phyloP scores from a whole-genome alignment of 2,113 vertebrate genomes.

The Colossoma macropomum region DNA sequence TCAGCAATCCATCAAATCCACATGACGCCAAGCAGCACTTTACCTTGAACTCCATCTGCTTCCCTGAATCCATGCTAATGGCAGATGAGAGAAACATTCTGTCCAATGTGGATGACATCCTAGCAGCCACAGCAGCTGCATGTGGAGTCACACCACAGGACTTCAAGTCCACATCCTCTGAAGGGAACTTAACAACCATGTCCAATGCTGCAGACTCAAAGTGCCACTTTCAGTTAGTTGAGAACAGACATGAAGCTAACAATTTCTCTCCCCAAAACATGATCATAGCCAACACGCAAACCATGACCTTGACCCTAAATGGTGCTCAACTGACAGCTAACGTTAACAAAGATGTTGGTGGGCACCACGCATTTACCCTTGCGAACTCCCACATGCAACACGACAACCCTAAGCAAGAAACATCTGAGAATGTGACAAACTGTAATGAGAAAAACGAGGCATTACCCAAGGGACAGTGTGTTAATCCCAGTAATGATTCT shows the following conservation, averaged over 20 bases:
- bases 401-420: constrained; percentile 74
- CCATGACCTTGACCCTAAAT: constrained; percentile 85
- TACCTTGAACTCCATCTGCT: constrained; percentile 93
- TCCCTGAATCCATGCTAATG: constrained; percentile 93
- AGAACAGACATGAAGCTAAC: constrained; percentile 83
- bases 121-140: constrained; percentile 93
- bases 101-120: constrained; percentile 95
- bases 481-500: constrained; percentile 76
- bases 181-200: constrained; percentile 80
- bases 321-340: constrained; percentile 84
- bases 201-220: constrained; percentile 82
- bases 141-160: constrained; percentile 94
- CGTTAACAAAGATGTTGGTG: constrained; percentile 74
- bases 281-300: constrained; percentile 80
- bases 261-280: constrained; percentile 84
- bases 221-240: constrained; percentile 84
- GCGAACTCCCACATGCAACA: constrained; percentile 72
- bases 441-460: constrained; percentile 71
- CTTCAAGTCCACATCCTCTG: constrained; percentile 88
- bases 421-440: constrained; percentile 71
- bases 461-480: constrained; percentile 69
- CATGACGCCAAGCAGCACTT: constrained; percentile 93
- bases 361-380: constrained; percentile 76
- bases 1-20: constrained; percentile 83
- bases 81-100: constrained; percentile 94